A percentile compares a stretch with the other conserved stretches of the same genome.
Conservation (phyloP, 2,113 vertebrate genomes). For the Athene noctua region DNA sequence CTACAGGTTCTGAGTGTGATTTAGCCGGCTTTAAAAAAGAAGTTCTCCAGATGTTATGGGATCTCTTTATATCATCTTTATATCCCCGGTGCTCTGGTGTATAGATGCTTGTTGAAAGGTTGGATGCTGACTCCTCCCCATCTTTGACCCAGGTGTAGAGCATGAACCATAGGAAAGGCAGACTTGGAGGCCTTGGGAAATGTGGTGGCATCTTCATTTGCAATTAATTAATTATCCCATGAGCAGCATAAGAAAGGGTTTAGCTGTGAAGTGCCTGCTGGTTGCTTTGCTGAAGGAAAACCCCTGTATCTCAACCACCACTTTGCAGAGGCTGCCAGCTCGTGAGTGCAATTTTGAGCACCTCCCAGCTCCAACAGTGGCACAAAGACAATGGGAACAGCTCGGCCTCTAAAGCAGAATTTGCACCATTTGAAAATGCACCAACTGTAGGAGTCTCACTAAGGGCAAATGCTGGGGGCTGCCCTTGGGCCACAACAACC, state of each 20-base stretch:
- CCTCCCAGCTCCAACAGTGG: background rate
- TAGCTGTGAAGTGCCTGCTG: background rate
- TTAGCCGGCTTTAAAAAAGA: background rate
- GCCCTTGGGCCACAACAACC: too few relatives aligned
- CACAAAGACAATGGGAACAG: background rate
- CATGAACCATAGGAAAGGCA: background rate
- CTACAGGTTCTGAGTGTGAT: background rate
- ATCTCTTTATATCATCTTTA: background rate
- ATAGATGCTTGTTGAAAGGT: background rate
- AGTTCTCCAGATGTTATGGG: background rate
- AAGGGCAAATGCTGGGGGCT: too few relatives aligned
- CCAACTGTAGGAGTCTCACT: too few relatives aligned
- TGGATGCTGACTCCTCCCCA: background rate
- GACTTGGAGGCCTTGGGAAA: background rate
- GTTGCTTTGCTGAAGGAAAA: background rate
- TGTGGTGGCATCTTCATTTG: background rate
- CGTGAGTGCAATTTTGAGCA: background rate
- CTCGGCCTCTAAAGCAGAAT: background rate
- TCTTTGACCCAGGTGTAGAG: background rate
- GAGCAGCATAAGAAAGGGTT: background rate
- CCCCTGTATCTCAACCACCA: accelerated
- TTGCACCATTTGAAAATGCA: background rate
- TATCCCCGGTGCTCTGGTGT: accelerated
- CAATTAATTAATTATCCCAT: background rate
- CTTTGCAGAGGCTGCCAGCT: background rate